Conservation (phyloP, 2,797 vertebrate species). For the Peromyscus nudipes region DNA sequence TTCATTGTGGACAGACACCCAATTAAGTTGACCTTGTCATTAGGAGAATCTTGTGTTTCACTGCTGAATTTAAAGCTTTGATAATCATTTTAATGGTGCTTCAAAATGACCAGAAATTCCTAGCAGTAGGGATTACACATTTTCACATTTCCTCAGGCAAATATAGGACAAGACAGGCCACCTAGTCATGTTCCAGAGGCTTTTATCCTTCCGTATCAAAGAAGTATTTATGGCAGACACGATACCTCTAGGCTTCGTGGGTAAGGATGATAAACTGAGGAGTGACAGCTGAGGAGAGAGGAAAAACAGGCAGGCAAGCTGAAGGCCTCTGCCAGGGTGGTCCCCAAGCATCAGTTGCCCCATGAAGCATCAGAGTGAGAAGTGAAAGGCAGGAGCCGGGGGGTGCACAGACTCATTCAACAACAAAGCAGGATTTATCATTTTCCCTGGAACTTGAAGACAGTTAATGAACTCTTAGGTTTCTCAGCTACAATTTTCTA, state of each 20-base stretch:
- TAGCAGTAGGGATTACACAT: constrained; percentile 76
- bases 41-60: constrained; percentile 83
- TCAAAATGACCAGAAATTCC: constrained; percentile 81
- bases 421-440: neutral
- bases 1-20: constrained; percentile 77
- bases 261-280: constrained; percentile 74
- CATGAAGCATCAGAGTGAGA: neutral
- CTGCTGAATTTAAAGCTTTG: constrained; percentile 84
- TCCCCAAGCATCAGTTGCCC: fast-evolving
- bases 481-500: neutral
- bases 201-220: constrained; percentile 68
- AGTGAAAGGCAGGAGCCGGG: neutral
- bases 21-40: constrained; percentile 83
- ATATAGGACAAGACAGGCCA: constrained; percentile 76
- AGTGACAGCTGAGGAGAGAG: constrained; percentile 77
- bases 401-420: constrained; percentile 68
- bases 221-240: constrained; percentile 70
- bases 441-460: constrained; percentile 32
- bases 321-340: fast-evolving
- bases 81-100: constrained; percentile 84
- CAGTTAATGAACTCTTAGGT: neutral
- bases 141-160: constrained; percentile 81
- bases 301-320: neutral
- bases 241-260: neutral
- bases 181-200: constrained; percentile 74